Base-by-base conservation (phyloP, 2,797 vertebrate species). In the Eremophila alpestris region DNA sequence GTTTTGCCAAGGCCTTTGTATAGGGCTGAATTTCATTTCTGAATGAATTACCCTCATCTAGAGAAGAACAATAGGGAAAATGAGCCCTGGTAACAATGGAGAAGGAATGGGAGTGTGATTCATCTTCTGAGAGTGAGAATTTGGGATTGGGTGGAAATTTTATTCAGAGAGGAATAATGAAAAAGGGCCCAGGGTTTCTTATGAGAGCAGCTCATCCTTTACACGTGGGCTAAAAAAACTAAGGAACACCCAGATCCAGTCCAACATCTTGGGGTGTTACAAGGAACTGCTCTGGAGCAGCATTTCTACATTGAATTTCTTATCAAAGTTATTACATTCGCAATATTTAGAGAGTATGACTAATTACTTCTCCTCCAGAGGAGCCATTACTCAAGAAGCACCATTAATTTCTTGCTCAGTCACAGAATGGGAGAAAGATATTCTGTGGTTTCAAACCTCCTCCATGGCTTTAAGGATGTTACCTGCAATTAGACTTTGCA, bases 331-430 rank as follows among this genome's bases (percentile, higher is more conserved):
- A 65, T 70, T 95, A 89, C 71, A 82, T 89, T 96, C 83, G 69
- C 40, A 70, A 40, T 96, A 93, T 96, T 36, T 93, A 79, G 65
- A 68, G 87, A 67, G 34, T 41, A 64, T 80, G 45, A 93, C 94
- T 95, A 96, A 95, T 89, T 94, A 87, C 30, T 91, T 88, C 70
- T 60, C 83, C 74, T 91, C 82, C 67, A 94, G 90, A 89, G 82
- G 79, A 87, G 78, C 82, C 90, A 77, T 94, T 95, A 77, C 74
- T 92, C 69, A 64, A 81, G 94, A 96, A 88, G 77, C 64, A 58
- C 76, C 88, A 86, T 95, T 96, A 92, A 40, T 89, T 95, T 93
- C n/a, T 36, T 55, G 27, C 46, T 93, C 54, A 54, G 46, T 78
- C 41, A 49, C 52, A 36, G 70, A 24, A 2, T 64, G 73, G 29